Conservation (phyloP, 2,113 vertebrate genomes). For the Patagioenas fasciata region DNA sequence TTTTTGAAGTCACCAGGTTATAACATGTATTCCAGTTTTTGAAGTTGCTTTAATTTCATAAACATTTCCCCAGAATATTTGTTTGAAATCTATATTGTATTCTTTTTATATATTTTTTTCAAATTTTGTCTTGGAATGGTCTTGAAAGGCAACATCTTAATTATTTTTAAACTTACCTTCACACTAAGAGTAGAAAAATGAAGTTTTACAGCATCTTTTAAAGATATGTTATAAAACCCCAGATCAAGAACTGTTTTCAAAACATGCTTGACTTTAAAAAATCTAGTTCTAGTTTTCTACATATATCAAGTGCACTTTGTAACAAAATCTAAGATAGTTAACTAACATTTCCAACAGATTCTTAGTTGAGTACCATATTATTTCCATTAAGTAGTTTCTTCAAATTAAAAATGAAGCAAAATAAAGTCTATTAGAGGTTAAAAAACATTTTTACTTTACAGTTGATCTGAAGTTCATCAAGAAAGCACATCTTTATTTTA, state of each 20-base stretch:
- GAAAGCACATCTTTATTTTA: neutral
- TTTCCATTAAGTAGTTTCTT: neutral
- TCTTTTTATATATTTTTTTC: neutral
- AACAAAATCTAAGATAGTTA: neutral
- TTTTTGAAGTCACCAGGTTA: neutral
- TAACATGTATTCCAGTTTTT: neutral
- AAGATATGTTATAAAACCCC: neutral
- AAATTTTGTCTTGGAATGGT: neutral
- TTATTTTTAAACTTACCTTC: neutral
- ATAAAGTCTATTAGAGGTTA: neutral
- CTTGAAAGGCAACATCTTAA: neutral
- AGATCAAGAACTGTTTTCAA: neutral
- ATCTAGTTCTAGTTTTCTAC: neutral
- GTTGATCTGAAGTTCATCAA: neutral
- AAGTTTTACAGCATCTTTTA: neutral
- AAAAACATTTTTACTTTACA: neutral
- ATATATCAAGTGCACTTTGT: neutral
- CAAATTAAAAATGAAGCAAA: neutral
- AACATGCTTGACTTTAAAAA: neutral
- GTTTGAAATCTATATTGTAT: neutral
- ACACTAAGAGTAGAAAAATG: neutral
- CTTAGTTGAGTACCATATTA: neutral
- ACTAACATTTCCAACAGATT: neutral
- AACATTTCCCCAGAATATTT: neutral
- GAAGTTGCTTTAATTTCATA: neutral